Evolutionary conservation across 2,113 vertebrate genomes (phyloP), one percentile per base, ranked within the genome.

Genomic region (Cairina moschata): DNA sequence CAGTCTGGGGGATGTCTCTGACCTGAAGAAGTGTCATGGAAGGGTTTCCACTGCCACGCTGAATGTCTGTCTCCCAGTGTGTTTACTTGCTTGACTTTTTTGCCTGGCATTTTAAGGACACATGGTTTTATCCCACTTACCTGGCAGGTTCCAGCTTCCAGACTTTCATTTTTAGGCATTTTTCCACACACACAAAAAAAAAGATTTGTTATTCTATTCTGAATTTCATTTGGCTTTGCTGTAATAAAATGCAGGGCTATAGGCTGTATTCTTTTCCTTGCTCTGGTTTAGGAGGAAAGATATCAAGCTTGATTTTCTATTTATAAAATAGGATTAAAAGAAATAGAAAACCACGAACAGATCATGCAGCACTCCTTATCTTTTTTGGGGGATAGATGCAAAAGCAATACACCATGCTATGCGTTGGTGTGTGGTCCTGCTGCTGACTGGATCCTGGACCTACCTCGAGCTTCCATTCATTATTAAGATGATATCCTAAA

Each of bases 121-220:
- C 10, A 21, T 52, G 34, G 17, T 15, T 38, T 29, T 14, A 22
- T 72, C 29, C 18, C 26, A 20, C 28, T 52, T 31, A 21, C 23
- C 22, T 32, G 59, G 23, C 29, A 13, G 8, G 9, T 25, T 0
- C 0, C 22, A 46, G 22, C 21, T 93, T 90, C 58, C 18, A 44
- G 8, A 4, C 28, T 66, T 52, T 65, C 4, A 1, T 55, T 58
- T 9, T 42, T 25, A 16, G n/a, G 6, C n/a, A 28, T 10, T 66
- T 91, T 5, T 20, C 6, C 14, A 31, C 38, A 54, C 28, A 68
- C 79, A 73, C 62, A 13, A 52, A 52, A 25, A 52, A 13, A 17
- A 2, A 0, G 7, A 9, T 80, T 88, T 65, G 7, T 83, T 92
- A 2, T 78, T 80, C 38, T 36, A 2, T 31, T 86, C 26, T 48